Base-by-base conservation (phyloP, 2,797 vertebrate genomes). In the Cynodonichthys magdalenae region DNA sequence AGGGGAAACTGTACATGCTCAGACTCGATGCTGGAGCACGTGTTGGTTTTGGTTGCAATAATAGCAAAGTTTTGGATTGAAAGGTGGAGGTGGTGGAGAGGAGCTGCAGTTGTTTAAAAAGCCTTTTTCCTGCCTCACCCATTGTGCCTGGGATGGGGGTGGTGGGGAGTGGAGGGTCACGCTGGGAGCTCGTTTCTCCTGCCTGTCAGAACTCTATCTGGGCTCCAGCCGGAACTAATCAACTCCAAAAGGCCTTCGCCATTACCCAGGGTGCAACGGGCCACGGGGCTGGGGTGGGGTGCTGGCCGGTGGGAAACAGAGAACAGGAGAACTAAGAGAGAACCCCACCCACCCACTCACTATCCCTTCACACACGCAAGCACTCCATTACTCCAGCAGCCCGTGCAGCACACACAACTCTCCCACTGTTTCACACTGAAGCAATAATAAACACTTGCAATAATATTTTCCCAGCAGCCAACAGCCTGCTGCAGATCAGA, bases 181-280 rank as follows among this genome's bases (percentile, higher is more conserved):
- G 88, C 91, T 89, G 90, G 74, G 89, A 87, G 93, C 95, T 95
- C 92, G 91, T 96, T 97, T 96, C 91, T 95, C 91, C 81, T 87
- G 95, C 95, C 95, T 97, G 95, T 98, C 97, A 98, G 95, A 94
- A 95, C 95, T 97, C 95, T 96, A 97, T 96, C 96, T 94, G 93
- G 84, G 95, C 94, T 95, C 94, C 94, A 96, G 95, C 97, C 96
- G 95, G 96, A 98, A 98, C 97, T 97, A 98, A 98, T 98, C 96
- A 96, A 95, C 95, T 95, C 95, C 95, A 98, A 98, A 95, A 93
- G 96, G 94, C 89, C 92, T 94, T 91, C 81, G 5, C 83, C 77
- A 87, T 95, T 95, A 96, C 96, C 90, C 94, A 92, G 90, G 91
- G 90, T 96, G 94, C 95, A 93, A 83, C 86, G 84, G 87, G 90